Evolutionary conservation across 2,888 invertebrate species (phyloP).

Genomic region (Hedya salicella): DNA sequence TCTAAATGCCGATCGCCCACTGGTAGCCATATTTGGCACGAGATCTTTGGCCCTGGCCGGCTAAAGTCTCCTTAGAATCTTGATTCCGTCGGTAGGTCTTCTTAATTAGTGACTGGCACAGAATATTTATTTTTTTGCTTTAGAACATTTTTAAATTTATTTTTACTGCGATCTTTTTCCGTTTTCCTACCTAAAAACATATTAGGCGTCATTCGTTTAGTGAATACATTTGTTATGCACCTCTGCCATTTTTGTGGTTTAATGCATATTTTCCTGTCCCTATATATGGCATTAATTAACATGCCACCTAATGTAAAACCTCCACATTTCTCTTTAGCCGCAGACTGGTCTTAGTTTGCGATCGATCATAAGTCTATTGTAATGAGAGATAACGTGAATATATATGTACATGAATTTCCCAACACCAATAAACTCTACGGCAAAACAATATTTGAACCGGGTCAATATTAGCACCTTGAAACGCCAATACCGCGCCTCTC

Average conservation of each 20-base stretch:
- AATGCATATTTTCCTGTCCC: too few relatives aligned
- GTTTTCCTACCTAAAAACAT: background rate
- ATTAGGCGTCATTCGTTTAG: too few relatives aligned
- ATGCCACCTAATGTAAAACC: too few relatives aligned
- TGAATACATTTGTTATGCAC: too few relatives aligned
- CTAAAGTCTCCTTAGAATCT: constrained; percentile 50
- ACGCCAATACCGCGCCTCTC: constrained; percentile 38
- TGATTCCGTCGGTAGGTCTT: constrained; percentile 19
- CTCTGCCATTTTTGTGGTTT: too few relatives aligned
- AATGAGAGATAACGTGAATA: too few relatives aligned
- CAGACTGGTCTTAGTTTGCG: too few relatives aligned
- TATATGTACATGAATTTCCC: background rate
- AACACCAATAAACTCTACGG: background rate
- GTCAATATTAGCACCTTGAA: constrained; percentile 37
- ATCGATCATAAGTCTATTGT: too few relatives aligned
- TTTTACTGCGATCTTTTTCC: background rate
- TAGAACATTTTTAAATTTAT: background rate
- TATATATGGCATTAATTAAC: too few relatives aligned
- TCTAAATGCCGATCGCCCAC: constrained; percentile 80
- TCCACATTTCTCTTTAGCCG: too few relatives aligned
- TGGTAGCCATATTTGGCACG: constrained; percentile 58
- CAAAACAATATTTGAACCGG: constrained; percentile 12
- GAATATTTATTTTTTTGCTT: constrained; percentile 6
- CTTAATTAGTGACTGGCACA: constrained; percentile 10
- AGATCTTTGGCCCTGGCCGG: constrained; percentile 65